phyloP scores from a whole-genome alignment of 1,140 invertebrate genomes.

The Asbolus verrucosus region DNA sequence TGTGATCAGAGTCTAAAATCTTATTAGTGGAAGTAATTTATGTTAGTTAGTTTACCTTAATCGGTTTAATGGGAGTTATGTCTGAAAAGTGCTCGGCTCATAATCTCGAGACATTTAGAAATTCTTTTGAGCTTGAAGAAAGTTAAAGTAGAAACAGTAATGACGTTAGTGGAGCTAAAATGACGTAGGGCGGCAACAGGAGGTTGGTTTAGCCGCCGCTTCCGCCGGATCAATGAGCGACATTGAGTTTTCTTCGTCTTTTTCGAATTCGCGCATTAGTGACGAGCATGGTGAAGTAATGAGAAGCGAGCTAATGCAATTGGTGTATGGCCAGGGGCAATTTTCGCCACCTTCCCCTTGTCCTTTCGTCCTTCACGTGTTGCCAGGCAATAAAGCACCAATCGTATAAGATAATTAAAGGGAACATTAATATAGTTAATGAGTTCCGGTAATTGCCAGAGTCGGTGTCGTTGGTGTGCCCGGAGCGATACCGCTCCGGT shows the following conservation, averaged over 20 bases:
- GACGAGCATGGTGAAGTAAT: conserved; percentile 15
- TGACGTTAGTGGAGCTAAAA: conserved; percentile 10
- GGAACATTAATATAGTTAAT: conserved; percentile 40
- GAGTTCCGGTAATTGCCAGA: conserved; percentile 24
- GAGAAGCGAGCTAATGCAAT: conserved; percentile 6
- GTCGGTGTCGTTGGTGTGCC: conserved; percentile 9
- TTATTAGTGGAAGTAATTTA: neutral
- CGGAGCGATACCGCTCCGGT: conserved; percentile 20
- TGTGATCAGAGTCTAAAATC: neutral
- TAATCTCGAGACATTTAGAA: neutral
- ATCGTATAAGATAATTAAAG: conserved; percentile 33
- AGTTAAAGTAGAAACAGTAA: conserved; percentile 14
- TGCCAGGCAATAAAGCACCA: conserved; percentile 21
- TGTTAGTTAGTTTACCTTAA: neutral
- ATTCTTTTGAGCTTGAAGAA: neutral
- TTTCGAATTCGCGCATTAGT: conserved; percentile 6
- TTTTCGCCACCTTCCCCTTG: neutral
- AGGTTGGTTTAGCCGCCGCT: conserved; percentile 11
- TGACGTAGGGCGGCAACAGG: conserved; percentile 24
- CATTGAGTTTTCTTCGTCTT: neutral
- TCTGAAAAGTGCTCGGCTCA: neutral
- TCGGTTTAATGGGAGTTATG: neutral
- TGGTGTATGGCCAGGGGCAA: neutral
- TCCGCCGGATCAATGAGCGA: conserved; percentile 10
- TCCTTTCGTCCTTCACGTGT: conserved; percentile 17